Conservation (phyloP, 2,888 invertebrate genomes). For the Meta bourneti region DNA sequence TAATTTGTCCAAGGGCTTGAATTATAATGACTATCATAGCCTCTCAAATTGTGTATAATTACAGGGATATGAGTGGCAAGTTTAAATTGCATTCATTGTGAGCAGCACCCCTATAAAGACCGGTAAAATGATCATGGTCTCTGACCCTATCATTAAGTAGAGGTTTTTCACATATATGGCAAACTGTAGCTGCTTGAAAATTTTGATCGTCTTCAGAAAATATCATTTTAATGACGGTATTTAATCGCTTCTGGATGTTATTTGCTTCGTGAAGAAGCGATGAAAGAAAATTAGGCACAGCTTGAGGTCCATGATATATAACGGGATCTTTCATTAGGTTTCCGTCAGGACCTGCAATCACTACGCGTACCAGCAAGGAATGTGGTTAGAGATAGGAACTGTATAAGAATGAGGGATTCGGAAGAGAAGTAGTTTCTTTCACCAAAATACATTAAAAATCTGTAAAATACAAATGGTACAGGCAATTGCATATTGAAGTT, state of each 20-base stretch:
- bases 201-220: background rate
- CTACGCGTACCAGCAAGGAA: conserved; percentile 40
- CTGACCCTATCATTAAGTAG: background rate
- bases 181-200: background rate
- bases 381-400: conserved; percentile 18
- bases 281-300: background rate
- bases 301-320: conserved; percentile 23
- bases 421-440: conserved; percentile 2
- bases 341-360: conserved; percentile 4
- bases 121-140: conserved; percentile 34
- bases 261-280: background rate
- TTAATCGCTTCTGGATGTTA: background rate
- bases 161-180: background rate
- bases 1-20: conserved; percentile 46
- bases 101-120: conserved; percentile 7
- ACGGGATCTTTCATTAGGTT: background rate
- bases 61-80: background rate
- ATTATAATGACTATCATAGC: conserved; percentile 58
- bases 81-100: conserved; percentile 30
- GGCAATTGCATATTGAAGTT: background rate
- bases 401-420: background rate
- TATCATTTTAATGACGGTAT: background rate
- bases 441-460: conserved; percentile 46
- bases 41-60: conserved; percentile 40
- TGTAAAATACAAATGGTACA: background rate